Percentiles rank a stretch among this genome's conserved stretches.
phyloP scores from a whole-genome alignment of 2,888 invertebrate genomes.

The Drosophila algonquin region DNA sequence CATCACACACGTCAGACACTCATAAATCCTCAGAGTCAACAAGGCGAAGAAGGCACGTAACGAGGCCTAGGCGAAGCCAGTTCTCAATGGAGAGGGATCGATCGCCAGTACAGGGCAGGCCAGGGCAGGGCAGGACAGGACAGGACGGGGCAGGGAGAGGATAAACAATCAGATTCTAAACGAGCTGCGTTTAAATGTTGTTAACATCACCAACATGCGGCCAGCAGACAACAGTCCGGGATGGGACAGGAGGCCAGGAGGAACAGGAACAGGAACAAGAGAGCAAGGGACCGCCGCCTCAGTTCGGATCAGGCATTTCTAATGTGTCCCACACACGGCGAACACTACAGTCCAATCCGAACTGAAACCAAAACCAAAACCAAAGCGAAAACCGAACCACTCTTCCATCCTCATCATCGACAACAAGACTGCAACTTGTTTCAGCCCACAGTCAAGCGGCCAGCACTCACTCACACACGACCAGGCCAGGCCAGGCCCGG shows the following conservation, averaged over 20 bases:
- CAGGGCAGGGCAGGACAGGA: too few species aligned
- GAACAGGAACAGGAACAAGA: slow-evolving; percentile 20
- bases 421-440: slow-evolving; percentile 43
- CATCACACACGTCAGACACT: slow-evolving; percentile 80
- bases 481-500: too few species aligned
- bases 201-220: slow-evolving; percentile 58
- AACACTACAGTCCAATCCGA: slow-evolving; percentile 12
- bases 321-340: slow-evolving; percentile 79
- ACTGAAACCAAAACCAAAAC: background rate
- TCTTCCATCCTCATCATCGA: slow-evolving; percentile 5
- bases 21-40: slow-evolving; percentile 80
- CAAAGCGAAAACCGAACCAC: background rate
- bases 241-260: slow-evolving; percentile 23
- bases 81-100: slow-evolving; percentile 4
- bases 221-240: background rate
- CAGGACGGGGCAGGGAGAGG: background rate
- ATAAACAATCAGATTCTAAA: slow-evolving; percentile 71
- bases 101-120: background rate
- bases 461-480: background rate
- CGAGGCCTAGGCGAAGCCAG: slow-evolving; percentile 44
- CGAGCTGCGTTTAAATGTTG: slow-evolving; percentile 77
- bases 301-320: slow-evolving; percentile 52
- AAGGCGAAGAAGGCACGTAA: slow-evolving; percentile 50
- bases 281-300: background rate
- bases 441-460: slow-evolving; percentile 26